Evolutionary conservation across 2,113 vertebrate species (phyloP).

Genomic region (Azemiops feae): DNA sequence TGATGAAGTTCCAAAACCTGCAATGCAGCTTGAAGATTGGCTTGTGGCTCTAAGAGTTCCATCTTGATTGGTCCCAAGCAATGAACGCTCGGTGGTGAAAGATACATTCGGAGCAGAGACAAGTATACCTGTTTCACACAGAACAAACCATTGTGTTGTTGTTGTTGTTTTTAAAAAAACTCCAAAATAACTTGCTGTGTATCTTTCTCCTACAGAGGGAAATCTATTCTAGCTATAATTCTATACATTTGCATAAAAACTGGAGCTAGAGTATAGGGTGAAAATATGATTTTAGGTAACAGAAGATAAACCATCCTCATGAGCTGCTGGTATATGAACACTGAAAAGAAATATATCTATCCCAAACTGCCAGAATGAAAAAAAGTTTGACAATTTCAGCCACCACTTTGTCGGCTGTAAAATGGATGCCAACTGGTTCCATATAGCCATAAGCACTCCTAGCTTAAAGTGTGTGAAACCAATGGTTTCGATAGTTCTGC

Average conservation of each 20-base stretch:
- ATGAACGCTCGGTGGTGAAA: conserved; percentile 92
- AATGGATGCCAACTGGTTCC: neutral
- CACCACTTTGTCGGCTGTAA: neutral
- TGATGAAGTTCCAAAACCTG: conserved; percentile 93
- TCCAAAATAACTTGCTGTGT: neutral
- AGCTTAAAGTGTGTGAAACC: neutral
- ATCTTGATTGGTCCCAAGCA: conserved; percentile 94
- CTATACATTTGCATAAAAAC: neutral
- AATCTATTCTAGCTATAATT: neutral
- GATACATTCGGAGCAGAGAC: conserved; percentile 95
- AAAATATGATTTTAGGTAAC: neutral
- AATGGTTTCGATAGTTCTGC: neutral
- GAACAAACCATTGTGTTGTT: neutral
- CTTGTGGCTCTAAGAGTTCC: conserved; percentile 87
- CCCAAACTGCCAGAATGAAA: neutral
- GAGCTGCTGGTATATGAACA: neutral
- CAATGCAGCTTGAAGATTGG: conserved; percentile 92
- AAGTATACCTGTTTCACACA: conserved; percentile 85
- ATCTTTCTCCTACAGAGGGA: neutral
- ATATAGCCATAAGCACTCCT: neutral
- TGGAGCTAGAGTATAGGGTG: neutral
- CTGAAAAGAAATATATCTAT: neutral
- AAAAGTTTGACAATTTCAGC: neutral
- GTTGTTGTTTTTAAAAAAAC: accelerated
- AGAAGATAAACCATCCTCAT: neutral